Evolutionary conservation across 2,888 invertebrate species (phyloP), one percentile per base, ranked within the genome.

Genomic region (Margaritifera margaritifera): DNA sequence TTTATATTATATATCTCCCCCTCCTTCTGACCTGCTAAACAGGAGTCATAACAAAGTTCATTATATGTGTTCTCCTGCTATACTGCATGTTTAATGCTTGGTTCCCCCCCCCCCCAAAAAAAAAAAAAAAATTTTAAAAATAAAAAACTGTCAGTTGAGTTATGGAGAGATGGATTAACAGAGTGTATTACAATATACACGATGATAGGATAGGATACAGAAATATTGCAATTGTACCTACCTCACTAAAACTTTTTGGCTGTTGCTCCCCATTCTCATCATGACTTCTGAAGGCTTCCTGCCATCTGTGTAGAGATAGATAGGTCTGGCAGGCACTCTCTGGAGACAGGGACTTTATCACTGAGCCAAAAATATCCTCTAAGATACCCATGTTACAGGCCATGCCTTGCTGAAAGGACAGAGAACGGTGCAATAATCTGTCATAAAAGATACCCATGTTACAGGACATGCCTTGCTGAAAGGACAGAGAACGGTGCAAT

Each of bases 301-400:
- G 25, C 69, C 74, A 72, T 54, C 71, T 74, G 27, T 74, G 54
- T 11, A 74, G 66, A 27, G 75, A 90, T 80, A 87, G 91, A 84
- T 96, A 96, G 72, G 95, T 94, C 68, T 93, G 93, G 87, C 96
- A 96, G 0, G 95, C 94, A 86, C 95, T 94, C 74, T 96, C 95
- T 0, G 95, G 93, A 0, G 94, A 93, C 54, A 97, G 91, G 71
- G 94, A 93, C 73, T 94, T 94, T 1, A 96, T 94, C 0, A 96
- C 94, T 19, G 93, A 92, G 25, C 94, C 91, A 74, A 97, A 92
- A 79, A 95, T 94, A 70, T 95, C 94, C 86, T 96, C 95, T 19
- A 97, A 90, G 1, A 94, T 92, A 52, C 93, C 92, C 67, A 95
- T 93, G 84, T 94, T 94, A 92, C 94, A 93, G 15, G 93, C 93